Evolutionary conservation across 1,140 invertebrate genomes (phyloP).

Genomic region (Ceratoteleas bidentatus): DNA sequence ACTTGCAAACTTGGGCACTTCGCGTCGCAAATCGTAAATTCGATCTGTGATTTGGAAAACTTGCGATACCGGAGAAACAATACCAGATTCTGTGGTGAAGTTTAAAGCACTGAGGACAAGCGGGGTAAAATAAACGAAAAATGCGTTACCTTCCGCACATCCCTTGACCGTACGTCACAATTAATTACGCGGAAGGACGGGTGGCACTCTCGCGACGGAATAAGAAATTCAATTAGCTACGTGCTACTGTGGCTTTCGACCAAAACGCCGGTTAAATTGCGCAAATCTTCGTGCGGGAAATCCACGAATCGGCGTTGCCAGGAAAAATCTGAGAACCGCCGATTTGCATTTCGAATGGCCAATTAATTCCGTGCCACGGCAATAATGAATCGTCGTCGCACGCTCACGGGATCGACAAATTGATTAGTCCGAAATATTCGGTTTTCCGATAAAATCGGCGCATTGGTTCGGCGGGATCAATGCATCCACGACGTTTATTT

Average conservation of each 20-base stretch:
- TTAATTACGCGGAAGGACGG: conserved; percentile 59
- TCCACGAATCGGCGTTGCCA: conserved; percentile 39
- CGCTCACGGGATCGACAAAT: conserved; percentile 37
- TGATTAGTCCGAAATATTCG: conserved; percentile 44
- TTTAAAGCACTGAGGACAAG: too few species aligned
- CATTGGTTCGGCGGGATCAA: too few species aligned
- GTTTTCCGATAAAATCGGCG: conserved; percentile 37
- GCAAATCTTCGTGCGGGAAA: conserved; percentile 39
- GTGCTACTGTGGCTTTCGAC: conserved; percentile 44
- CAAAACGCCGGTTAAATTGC: conserved; percentile 42
- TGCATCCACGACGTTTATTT: conserved; percentile 50
- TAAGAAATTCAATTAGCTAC: conserved; percentile 67
- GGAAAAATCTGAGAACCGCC: conserved; percentile 16
- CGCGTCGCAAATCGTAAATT: conserved; percentile 23
- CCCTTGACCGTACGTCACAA: conserved; percentile 48
- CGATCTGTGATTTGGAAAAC: conserved; percentile 30
- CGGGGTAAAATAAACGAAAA: background rate
- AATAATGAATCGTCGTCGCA: conserved; percentile 29
- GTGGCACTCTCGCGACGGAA: conserved; percentile 57
- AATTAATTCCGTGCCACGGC: conserved; percentile 26
- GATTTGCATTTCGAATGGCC: conserved; percentile 30
- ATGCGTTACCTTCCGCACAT: background rate
- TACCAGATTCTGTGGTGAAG: too few species aligned
- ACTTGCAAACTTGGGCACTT: conserved; percentile 18
- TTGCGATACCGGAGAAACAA: background rate